phyloP scores from a whole-genome alignment of 2,113 vertebrate genomes.

The Nothocercus nigrocapillus region DNA sequence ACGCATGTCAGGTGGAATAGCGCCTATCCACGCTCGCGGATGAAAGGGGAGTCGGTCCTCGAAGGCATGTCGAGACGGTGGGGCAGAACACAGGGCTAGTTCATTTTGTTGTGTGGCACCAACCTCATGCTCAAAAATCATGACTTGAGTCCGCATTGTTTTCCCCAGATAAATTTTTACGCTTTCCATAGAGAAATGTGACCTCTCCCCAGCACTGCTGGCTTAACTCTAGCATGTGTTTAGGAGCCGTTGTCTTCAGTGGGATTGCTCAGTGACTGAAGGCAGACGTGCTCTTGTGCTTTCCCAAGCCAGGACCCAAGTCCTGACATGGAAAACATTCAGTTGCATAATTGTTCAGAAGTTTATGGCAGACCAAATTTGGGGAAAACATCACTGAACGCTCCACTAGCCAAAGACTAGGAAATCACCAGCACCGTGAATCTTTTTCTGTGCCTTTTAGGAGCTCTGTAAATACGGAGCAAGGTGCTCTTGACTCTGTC shows the following conservation, averaged over 20 bases:
- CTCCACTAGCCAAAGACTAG: background rate
- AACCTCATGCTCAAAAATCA: background rate
- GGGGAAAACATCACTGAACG: background rate
- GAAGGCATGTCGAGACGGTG: rapidly evolving
- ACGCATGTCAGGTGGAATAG: background rate
- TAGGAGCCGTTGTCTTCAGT: background rate
- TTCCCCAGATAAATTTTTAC: rapidly evolving
- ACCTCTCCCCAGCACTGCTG: background rate
- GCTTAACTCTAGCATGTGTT: background rate
- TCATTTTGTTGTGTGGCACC: background rate
- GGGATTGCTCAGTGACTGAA: background rate
- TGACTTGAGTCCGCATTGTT: background rate
- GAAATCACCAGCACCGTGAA: background rate
- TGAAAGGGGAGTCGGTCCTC: background rate
- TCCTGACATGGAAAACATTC: background rate
- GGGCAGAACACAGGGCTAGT: background rate
- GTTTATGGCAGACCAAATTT: background rate
- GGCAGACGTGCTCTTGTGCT: background rate
- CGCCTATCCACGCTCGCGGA: background rate
- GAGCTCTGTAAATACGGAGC: rapidly evolving
- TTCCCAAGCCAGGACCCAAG: background rate
- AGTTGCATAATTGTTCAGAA: background rate
- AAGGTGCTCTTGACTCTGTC: background rate
- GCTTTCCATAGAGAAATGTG: background rate
- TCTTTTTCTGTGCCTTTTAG: background rate